A percentile compares a stretch with the other conserved stretches of the same genome.
phyloP scores from a whole-genome alignment of 2,797 vertebrate genomes.

The Fistularia commersonii region DNA sequence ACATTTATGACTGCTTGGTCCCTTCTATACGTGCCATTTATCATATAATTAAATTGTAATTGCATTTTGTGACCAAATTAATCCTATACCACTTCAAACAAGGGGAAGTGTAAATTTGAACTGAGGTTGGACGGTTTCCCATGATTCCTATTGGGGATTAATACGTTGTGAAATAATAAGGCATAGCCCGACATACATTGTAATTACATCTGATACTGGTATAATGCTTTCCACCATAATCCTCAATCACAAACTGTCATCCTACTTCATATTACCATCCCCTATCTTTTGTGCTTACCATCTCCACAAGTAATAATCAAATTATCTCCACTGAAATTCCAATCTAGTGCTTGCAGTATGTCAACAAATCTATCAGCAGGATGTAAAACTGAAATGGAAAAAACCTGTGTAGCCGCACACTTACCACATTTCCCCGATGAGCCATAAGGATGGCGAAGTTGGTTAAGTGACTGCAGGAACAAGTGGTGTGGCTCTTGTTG shows the following conservation, averaged over 20 bases:
- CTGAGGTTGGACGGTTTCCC: conserved; percentile 37
- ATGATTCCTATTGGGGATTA: conserved; percentile 37
- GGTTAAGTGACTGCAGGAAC: conserved; percentile 97
- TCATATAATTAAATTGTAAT: conserved; percentile 75
- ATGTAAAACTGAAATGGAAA: conserved; percentile 34
- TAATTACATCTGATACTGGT: conserved; percentile 65
- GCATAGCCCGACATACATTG: conserved; percentile 63
- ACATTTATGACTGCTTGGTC: conserved; percentile 68
- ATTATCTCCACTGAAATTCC: conserved; percentile 58
- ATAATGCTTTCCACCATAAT: conserved; percentile 35
- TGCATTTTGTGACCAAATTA: conserved; percentile 63
- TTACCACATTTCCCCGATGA: conserved; percentile 89
- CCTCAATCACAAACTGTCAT: conserved; percentile 59
- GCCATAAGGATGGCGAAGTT: conserved; percentile 99
- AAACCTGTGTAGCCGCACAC: conserved; percentile 38
- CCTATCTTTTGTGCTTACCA: conserved; percentile 16
- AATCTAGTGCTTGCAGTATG: conserved; percentile 43
- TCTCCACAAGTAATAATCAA: conserved; percentile 58
- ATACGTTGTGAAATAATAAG: conserved; percentile 50
- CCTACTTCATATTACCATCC: conserved; percentile 26
- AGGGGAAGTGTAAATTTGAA: conserved; percentile 48
- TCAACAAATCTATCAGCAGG: conserved; percentile 41
- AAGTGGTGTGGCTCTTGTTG: conserved; percentile 95
- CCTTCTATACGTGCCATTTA: conserved; percentile 64
- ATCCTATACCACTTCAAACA: conserved; percentile 55